A percentile compares a stretch with the other conserved stretches of the same genome.
These are phyloP conservation scores for Mycalesis mineus DNA, from an alignment of 2,888 invertebrate species.

Conservation along the genomic window DNA sequence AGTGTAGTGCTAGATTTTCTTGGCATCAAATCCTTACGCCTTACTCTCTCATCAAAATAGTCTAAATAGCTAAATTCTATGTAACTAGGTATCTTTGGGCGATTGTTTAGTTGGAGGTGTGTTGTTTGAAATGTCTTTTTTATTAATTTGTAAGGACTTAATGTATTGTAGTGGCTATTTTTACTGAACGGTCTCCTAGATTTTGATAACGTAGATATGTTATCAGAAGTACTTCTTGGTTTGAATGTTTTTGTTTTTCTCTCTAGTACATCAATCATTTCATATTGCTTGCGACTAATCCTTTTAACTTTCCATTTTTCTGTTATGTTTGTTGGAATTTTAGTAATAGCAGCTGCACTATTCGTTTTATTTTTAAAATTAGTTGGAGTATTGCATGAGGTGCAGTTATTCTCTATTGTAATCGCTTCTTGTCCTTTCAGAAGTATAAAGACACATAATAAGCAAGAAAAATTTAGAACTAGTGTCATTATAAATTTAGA, in stretches of 20 bases:
- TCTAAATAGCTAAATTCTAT: slow-evolving; percentile 68
- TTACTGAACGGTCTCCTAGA: slow-evolving; percentile 10
- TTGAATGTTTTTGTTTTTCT: slow-evolving; percentile 52
- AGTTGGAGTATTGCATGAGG: not conserved
- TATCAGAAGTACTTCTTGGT: slow-evolving; percentile 29
- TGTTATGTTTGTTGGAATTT: not conserved
- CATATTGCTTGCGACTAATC: slow-evolving; percentile 53
- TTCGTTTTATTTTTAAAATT: not conserved
- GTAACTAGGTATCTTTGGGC: slow-evolving; percentile 49
- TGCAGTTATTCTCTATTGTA: not conserved
- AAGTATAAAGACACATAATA: not conserved
- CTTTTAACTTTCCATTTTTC: slow-evolving; percentile 45
- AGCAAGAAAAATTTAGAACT: not conserved
- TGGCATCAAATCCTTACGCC: slow-evolving; percentile 24
- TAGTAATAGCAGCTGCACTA: not conserved
- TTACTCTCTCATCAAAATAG: slow-evolving; percentile 38
- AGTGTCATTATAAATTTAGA: not conserved
- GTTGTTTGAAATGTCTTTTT: slow-evolving; percentile 14
- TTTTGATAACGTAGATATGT: slow-evolving; percentile 2
- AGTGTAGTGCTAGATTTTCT: slow-evolving; percentile 5
- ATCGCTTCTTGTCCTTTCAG: not conserved
- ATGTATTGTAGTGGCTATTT: slow-evolving; percentile 5
- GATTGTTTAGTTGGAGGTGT: slow-evolving; percentile 17
- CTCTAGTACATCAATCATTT: slow-evolving; percentile 57
- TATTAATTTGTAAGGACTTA: not conserved